Conservation (phyloP, 2,797 vertebrate genomes). For the Ciconia nigra region DNA sequence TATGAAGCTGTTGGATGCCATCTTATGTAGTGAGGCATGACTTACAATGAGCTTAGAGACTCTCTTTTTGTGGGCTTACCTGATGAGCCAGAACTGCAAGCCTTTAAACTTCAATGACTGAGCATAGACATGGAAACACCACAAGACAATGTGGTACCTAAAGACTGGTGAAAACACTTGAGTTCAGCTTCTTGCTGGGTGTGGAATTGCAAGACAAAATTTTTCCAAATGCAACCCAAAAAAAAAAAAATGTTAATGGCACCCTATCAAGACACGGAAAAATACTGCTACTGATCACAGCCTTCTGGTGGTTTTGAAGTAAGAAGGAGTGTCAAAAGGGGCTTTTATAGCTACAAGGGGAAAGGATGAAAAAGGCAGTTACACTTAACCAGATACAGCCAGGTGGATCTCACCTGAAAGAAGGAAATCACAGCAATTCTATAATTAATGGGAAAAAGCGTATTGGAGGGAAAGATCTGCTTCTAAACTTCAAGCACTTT, state of each 20-base stretch:
- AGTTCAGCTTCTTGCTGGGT: background rate
- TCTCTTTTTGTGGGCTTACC: background rate
- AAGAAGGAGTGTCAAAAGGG: background rate
- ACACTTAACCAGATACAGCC: background rate
- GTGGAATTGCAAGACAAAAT: background rate
- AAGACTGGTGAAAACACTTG: background rate
- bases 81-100: background rate
- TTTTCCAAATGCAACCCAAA: background rate
- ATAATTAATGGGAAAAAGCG: rapidly evolving
- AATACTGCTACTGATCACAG: background rate
- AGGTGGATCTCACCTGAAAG: background rate
- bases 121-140: rapidly evolving
- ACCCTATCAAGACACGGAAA: background rate
- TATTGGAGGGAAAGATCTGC: background rate
- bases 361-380: background rate
- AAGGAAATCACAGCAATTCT: background rate
- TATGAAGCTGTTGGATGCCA: background rate
- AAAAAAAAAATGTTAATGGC: background rate
- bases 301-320: background rate
- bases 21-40: background rate
- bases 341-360: background rate
- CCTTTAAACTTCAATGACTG: background rate
- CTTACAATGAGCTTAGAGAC: background rate
- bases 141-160: rapidly evolving
- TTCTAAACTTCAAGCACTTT: background rate